These are phyloP conservation scores for Hippocampus zosterae DNA, from an alignment of 2,113 vertebrate species.

Conservation along the genomic window DNA sequence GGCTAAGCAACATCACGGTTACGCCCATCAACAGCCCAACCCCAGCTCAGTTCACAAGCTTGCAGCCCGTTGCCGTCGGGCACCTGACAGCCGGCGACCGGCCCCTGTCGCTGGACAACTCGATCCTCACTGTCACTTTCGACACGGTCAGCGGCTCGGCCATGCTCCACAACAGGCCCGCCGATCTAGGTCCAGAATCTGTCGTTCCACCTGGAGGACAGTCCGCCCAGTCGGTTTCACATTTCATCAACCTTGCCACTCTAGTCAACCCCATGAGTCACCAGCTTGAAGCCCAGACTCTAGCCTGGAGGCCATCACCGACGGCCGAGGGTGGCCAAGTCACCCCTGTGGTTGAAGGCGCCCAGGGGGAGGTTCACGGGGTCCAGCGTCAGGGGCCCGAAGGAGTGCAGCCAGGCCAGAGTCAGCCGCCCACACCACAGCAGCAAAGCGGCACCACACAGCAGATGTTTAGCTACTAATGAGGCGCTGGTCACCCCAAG, in stretches of 20 bases:
- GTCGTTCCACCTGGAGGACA: constrained; percentile 41
- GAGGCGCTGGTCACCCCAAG: constrained; percentile 54
- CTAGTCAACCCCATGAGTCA: constrained; percentile 90
- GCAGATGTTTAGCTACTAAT: constrained; percentile 91
- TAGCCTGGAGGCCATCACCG: constrained; percentile 84
- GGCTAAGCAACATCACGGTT: constrained; percentile 89
- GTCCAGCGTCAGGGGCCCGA: constrained; percentile 66
- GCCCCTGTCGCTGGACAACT: constrained; percentile 90
- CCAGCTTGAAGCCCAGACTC: constrained; percentile 82
- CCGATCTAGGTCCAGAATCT: constrained; percentile 78
- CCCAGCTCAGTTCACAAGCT: constrained; percentile 86
- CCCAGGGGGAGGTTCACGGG: constrained; percentile 59
- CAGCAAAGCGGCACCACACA: constrained; percentile 65
- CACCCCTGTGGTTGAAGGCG: constrained; percentile 36
- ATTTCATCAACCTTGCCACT: constrained; percentile 95
- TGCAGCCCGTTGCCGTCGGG: constrained; percentile 88
- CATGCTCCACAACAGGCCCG: constrained; percentile 86
- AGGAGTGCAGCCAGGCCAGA: constrained; percentile 30
- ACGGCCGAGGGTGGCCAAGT: constrained; percentile 67
- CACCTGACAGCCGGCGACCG: constrained; percentile 82
- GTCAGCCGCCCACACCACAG: constrained; percentile 54
- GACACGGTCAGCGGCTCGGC: constrained; percentile 87
- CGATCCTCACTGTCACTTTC: constrained; percentile 94
- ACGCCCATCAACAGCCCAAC: constrained; percentile 84
- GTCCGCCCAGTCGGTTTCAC: constrained; percentile 81